phyloP scores from a whole-genome alignment of 1,140 invertebrate species.

The Antheraea mylitta region DNA sequence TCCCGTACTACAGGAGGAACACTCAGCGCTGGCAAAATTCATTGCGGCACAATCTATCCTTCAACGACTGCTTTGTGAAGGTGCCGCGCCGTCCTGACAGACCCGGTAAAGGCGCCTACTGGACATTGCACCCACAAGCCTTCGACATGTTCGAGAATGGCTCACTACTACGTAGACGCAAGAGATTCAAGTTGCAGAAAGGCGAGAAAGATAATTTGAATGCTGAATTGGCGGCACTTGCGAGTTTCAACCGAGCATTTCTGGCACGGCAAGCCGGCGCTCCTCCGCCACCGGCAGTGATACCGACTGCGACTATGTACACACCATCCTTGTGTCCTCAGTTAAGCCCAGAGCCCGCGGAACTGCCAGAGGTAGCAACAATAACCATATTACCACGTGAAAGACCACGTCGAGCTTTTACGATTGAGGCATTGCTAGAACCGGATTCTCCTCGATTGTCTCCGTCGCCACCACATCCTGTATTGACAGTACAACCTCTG shows the following conservation, averaged over 20 bases:
- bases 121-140: conserved; percentile 91
- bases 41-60: conserved; percentile 92
- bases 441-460: conserved; percentile 54
- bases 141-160: conserved; percentile 97
- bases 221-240: conserved; percentile 83
- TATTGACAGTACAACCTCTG: conserved; percentile 32
- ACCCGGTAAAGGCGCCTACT: conserved; percentile 94
- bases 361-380: conserved; percentile 48
- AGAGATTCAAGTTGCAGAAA: conserved; percentile 83
- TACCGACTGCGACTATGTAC: conserved; percentile 49
- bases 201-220: conserved; percentile 80
- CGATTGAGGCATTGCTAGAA: conserved; percentile 85
- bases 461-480: conserved; percentile 42
- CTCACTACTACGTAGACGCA: conserved; percentile 88
- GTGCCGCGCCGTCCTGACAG: conserved; percentile 91
- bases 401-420: conserved; percentile 84
- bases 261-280: conserved; percentile 70
- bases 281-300: conserved; percentile 55
- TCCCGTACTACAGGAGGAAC: conserved; percentile 95
- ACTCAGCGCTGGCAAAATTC: conserved; percentile 95
- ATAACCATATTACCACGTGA: conserved; percentile 48
- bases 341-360: conserved; percentile 67
- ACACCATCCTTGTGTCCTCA: conserved; percentile 50
- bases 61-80: conserved; percentile 97
- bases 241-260: conserved; percentile 85